Conservation (phyloP, 1,140 invertebrate species). For the Sycophila sp. region DNA sequence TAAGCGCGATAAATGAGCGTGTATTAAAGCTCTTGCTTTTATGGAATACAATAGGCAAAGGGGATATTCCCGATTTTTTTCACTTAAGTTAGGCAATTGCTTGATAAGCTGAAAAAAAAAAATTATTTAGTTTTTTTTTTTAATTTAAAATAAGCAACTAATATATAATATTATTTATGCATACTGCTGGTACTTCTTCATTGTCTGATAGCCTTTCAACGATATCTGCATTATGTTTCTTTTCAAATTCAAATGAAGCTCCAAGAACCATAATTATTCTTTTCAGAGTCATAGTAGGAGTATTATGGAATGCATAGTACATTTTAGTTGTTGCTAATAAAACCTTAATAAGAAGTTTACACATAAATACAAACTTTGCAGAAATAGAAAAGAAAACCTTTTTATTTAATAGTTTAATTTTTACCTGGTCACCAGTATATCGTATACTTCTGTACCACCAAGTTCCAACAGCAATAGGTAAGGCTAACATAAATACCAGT, state of each 20-base stretch:
- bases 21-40: conserved; percentile 92
- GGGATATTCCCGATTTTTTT: conserved; percentile 96
- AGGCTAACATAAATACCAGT: conserved; percentile 96
- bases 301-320: conserved; percentile 96
- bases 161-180: conserved; percentile 48
- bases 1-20: conserved; percentile 92
- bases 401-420: conserved; percentile 27
- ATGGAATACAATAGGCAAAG: conserved; percentile 95
- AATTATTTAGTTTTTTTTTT: conserved; percentile 34
- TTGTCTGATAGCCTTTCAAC: conserved; percentile 94
- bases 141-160: conserved; percentile 2
- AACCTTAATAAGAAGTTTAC: conserved; percentile 69
- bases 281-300: conserved; percentile 93
- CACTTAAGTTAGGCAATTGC: conserved; percentile 85
- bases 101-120: conserved; percentile 81
- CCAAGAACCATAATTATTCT: conserved; percentile 95
- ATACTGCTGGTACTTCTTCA: conserved; percentile 91
- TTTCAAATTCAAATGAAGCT: conserved; percentile 96
- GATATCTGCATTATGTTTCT: conserved; percentile 93
- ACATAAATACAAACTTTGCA: conserved; percentile 1
- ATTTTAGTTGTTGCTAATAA: conserved; percentile 94
- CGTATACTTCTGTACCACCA: conserved; percentile 99
- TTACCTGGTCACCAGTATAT: conserved; percentile 91
- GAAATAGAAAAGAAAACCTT: not conserved
- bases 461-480: conserved; percentile 92